Conservation (phyloP, 92 coral and sea anemone genomes). For the Parazoanthus darwini region DNA sequence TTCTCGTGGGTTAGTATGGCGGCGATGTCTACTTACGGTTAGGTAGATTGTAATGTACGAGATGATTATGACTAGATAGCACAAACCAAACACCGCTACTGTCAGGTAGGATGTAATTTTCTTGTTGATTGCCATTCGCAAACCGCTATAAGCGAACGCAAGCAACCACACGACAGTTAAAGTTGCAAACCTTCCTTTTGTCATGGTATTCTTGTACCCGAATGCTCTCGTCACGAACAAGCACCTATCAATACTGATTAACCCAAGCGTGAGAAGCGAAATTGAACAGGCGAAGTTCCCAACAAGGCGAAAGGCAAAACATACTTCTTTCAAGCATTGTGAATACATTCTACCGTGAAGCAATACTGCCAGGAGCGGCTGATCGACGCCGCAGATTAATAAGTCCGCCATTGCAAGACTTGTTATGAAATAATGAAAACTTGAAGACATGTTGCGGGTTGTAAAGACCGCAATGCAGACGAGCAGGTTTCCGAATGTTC, state of each 20-base stretch:
- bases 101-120: slow-evolving; percentile 67
- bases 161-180: slow-evolving; percentile 62
- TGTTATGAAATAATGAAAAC: slow-evolving; percentile 76
- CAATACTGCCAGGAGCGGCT: slow-evolving; percentile 74
- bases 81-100: slow-evolving; percentile 56
- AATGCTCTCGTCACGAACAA: slow-evolving; percentile 60
- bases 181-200: slow-evolving; percentile 57
- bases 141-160: slow-evolving; percentile 57
- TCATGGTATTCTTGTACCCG: slow-evolving; percentile 69
- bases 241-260: slow-evolving; percentile 82
- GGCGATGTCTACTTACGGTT: slow-evolving; percentile 50
- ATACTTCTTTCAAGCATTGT: slow-evolving; percentile 49
- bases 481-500: slow-evolving; percentile 76
- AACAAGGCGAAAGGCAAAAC: slow-evolving; percentile 67
- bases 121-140: slow-evolving; percentile 63
- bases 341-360: slow-evolving; percentile 53
- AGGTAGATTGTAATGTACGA: slow-evolving; percentile 63
- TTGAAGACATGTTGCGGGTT: slow-evolving; percentile 52
- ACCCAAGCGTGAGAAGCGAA: slow-evolving; percentile 62
- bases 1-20: neutral
- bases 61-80: slow-evolving; percentile 55
- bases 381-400: slow-evolving; percentile 63
- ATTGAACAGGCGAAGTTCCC: slow-evolving; percentile 83
- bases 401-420: slow-evolving; percentile 85
- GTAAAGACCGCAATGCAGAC: slow-evolving; percentile 73